Conservation (phyloP, 1,140 invertebrate genomes). For the Drosophila albomicans region DNA sequence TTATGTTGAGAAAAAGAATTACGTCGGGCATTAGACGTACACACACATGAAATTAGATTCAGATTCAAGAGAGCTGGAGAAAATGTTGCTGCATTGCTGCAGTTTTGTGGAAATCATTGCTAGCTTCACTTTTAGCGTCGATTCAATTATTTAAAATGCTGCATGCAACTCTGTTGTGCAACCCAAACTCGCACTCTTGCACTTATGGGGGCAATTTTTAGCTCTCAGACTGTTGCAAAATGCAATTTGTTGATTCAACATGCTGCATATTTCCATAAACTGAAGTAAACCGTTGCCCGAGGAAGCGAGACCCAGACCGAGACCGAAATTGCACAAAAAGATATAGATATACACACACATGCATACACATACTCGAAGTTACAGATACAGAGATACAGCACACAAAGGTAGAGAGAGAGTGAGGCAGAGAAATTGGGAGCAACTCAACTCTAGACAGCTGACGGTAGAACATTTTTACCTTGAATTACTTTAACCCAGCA, state of each 20-base stretch:
- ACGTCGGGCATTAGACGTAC: constrained; percentile 36
- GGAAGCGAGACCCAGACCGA: constrained; percentile 9
- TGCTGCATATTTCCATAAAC: constrained; percentile 47
- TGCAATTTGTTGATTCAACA: constrained; percentile 52
- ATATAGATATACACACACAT: not conserved
- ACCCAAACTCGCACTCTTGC: not conserved
- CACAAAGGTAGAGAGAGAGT: not conserved
- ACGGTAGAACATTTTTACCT: constrained; percentile 30
- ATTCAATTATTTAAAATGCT: constrained; percentile 72
- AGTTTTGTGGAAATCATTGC: constrained; percentile 40
- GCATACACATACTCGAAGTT: not conserved
- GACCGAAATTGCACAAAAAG: not conserved
- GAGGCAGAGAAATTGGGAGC: not conserved
- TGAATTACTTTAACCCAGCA: constrained; percentile 38
- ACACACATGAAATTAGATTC: constrained; percentile 51
- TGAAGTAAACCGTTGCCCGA: constrained; percentile 14
- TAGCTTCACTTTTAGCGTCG: constrained; percentile 36
- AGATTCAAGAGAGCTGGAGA: not conserved
- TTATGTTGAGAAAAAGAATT: constrained; percentile 50
- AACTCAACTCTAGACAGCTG: not conserved
- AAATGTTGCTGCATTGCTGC: not conserved
- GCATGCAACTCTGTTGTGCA: constrained; percentile 53
- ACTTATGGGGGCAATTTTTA: constrained; percentile 18
- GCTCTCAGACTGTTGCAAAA: constrained; percentile 23
- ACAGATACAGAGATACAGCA: not conserved